These are phyloP conservation scores for rat (Rattus norvegicus) DNA, from an alignment of 2,113 vertebrate genomes.

Conservation along the genomic window GRCr8 NC_086026.1:10007001-10007500, in stretches of 20 bases:
- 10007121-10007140: background rate
- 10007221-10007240: background rate
- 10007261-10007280: background rate
- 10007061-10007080: background rate
- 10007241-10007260: background rate
- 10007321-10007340: background rate
- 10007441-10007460: background rate
- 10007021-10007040: background rate
- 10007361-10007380: background rate
- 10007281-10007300: background rate
- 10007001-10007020: background rate
- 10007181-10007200: too few species aligned
- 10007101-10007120: background rate
- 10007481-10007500: background rate
- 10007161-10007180: background rate
- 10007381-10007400: background rate
- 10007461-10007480: background rate
- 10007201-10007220: background rate
- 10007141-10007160: background rate
- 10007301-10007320: background rate
- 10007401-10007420: background rate
- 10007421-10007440: background rate
- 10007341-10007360: background rate
- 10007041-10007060: background rate
- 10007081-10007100: too few species aligned